Base-by-base conservation (phyloP, 1,140 invertebrate genomes). In the Cydia amplana region DNA sequence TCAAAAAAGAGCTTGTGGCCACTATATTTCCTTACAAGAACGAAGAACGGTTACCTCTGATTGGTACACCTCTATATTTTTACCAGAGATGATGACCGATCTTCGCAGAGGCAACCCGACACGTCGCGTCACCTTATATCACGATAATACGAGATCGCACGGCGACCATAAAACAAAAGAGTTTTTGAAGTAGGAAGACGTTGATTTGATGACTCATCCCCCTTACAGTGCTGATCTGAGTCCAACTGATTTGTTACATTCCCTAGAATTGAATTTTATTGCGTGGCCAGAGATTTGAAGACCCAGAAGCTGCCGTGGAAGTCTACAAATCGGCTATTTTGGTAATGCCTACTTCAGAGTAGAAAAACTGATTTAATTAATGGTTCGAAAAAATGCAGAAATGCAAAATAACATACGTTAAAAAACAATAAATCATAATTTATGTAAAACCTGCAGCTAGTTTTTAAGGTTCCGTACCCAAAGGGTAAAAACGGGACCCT, bases 181-280 rank as follows among this genome's bases (percentile, higher is more conserved):
- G n/a, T 88, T 76, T 79, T 74, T 74, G 43, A 32, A 55, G 0
- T 14, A 43, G 14, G 64, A 49, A 75, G 70, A 75, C 64, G 43
- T 81, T 86, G 72, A 80, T 73, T 70, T 77, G 25, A 86, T 65
- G 76, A 74, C 46, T 12, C 83, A 88, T 67, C 83, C 87, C 14
- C 78, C 79, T 0, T 91, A 90, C 67, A 87, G 82, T 12, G 84
- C 89, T 25, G 86, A 92, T 78, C 73, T 91, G n/a, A n/a, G 51
- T 74, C 87, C 85, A 0, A 84, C 84, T 72, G 83, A 91, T 91
- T 91, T 78, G 90, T 87, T 73, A 76, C 87, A 9, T 90, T 93
- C 25, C 75, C 83, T 81, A 46, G 80, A 82, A 40, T 74, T 89
- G 32, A 91, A 88, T 75, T 65, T 65, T 65, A 32, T 28, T 32